Base-by-base conservation (phyloP, 2,888 invertebrate genomes). In the Brachypalpus laphriformis region DNA sequence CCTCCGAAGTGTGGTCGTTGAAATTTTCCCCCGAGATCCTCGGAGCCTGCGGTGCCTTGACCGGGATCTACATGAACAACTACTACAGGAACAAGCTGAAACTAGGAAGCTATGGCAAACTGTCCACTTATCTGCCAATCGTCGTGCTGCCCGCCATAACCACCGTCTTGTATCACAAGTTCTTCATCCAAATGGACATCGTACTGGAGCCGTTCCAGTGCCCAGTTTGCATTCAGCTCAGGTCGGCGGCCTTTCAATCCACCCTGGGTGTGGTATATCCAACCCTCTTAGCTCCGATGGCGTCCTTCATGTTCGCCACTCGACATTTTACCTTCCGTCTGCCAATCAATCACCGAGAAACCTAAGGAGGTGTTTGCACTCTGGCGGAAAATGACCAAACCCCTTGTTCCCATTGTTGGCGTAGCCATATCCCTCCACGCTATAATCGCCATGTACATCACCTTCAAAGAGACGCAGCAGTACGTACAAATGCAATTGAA, bases 211-310 rank as follows among this genome's bases (percentile, higher is more conserved):
- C 92, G 34, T 31, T 90, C 14, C 87, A 89, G 1, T 96, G 96
- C 88, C 94, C 95, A 0, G 88, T 95, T 4, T 96, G 96, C 89
- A 88, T 94, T 22, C 94, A 96, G 91, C 85, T 94, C 0, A 93
- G 93, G 81, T 93, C 95, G 25, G 92, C 93, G 2, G 90, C 91
- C 0, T 87, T 94, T 20, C 95, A 96, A 90, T 87, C 92, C 0
- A 87, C 88, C 0, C 77, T 93, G 4, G 95, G 95, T 0, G 88
- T 93, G 0, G 87, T 93, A 2, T 94, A 95, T 89, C 96, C 96
- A 0, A 89, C 94, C 87, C 40, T 95, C 0, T 87, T 95, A 51
- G 93, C 94, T 1, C 95, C 96, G 6, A 74, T 94, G 0, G 91
- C 94, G 47, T 92, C 93, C 66, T 93, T 95, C 87, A 93, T 94